A percentile compares a stretch with the other conserved stretches of the same genome.
phyloP scores from a whole-genome alignment of 2,797 vertebrate genomes.

The Hippoglossus hippoglossus region DNA sequence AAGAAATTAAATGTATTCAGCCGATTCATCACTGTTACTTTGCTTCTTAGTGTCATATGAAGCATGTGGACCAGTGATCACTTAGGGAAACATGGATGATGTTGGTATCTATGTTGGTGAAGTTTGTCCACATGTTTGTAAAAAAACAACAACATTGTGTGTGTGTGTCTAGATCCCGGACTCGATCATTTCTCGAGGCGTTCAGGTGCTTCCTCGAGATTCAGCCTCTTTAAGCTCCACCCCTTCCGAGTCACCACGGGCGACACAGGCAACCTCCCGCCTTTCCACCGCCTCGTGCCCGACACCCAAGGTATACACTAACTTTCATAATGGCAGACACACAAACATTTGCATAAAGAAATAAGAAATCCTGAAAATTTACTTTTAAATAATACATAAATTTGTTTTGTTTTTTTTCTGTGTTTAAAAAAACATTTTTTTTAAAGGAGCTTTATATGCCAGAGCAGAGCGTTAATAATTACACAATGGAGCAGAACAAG shows the following conservation, averaged over 20 bases:
- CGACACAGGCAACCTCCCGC: conserved; percentile 92
- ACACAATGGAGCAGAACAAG: no score
- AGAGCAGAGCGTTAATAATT: no score
- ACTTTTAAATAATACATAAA: no score
- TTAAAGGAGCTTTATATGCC: no score
- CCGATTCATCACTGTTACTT: no score
- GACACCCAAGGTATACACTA: conserved; percentile 92
- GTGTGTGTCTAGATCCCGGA: conserved; percentile 90
- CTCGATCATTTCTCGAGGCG: conserved; percentile 97
- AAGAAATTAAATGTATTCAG: no score
- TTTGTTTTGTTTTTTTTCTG: no score
- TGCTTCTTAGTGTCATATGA: not conserved
- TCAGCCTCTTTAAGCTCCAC: conserved; percentile 97
- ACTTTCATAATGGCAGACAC: conserved; percentile 28
- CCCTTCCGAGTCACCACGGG: conserved; percentile 95
- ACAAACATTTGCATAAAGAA: not conserved
- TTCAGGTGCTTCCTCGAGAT: conserved; percentile 98
- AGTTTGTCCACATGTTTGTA: not conserved
- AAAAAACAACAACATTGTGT: conserved; percentile 4
- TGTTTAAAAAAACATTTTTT: no score
- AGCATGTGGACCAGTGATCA: not conserved
- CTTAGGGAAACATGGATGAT: not conserved
- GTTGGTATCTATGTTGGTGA: no score
- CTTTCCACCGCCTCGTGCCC: conserved; percentile 97
- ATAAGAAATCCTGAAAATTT: not conserved